These are phyloP conservation scores for Sericinus montela DNA, from an alignment of 2,888 invertebrate genomes.

Conservation along the genomic window DNA sequence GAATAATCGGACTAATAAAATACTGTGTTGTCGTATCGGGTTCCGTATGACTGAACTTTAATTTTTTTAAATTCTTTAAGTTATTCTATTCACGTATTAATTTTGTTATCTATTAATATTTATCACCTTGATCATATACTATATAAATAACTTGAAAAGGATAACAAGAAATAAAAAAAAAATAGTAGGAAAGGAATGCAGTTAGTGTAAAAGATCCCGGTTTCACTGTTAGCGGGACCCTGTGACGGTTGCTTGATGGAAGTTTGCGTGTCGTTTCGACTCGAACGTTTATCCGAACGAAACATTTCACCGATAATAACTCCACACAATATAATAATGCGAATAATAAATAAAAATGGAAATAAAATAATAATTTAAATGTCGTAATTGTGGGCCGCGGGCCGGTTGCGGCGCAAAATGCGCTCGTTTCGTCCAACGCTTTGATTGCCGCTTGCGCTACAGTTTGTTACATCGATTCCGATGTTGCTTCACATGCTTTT, in stretches of 20 bases:
- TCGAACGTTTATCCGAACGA: slow-evolving; percentile 76
- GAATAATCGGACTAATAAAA: slow-evolving; percentile 51
- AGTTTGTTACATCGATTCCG: slow-evolving; percentile 56
- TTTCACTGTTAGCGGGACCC: slow-evolving; percentile 43
- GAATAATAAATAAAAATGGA: slow-evolving; percentile 79
- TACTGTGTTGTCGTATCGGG: slow-evolving; percentile 32
- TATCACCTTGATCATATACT: not conserved
- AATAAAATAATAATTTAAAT: slow-evolving; percentile 79
- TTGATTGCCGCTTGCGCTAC: slow-evolving; percentile 50
- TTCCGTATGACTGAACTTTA: slow-evolving; percentile 36
- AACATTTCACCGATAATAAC: slow-evolving; percentile 79
- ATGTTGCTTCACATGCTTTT: slow-evolving; percentile 34
- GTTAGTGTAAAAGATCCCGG: not conserved
- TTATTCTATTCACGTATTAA: too few relatives aligned
- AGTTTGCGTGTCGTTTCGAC: slow-evolving; percentile 66
- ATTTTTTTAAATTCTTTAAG: not conserved
- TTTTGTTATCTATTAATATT: too few relatives aligned
- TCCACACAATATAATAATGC: slow-evolving; percentile 80
- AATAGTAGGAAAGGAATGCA: not conserved
- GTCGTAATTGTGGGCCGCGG: slow-evolving; percentile 74
- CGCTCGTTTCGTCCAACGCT: slow-evolving; percentile 57
- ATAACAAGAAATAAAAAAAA: not conserved
- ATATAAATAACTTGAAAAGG: too few relatives aligned
- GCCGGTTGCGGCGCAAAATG: slow-evolving; percentile 50
- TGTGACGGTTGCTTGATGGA: slow-evolving; percentile 39